Evolutionary conservation across 2,113 vertebrate species (phyloP).

Genomic region (Cryptotis parvus): DNA sequence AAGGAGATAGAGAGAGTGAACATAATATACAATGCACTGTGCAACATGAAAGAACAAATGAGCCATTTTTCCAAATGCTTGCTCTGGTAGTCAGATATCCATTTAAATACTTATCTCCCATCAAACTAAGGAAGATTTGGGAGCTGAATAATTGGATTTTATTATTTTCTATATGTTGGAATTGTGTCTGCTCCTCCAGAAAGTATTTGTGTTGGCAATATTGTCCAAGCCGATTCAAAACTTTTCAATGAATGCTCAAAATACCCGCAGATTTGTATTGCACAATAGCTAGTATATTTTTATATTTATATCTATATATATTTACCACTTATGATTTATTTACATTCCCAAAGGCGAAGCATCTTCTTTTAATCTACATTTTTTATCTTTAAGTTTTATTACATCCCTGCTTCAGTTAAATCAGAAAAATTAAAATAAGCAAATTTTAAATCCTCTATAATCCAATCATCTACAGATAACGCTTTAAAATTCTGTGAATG

Average conservation of each 20-base stretch:
- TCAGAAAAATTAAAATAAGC: slow-evolving; percentile 4
- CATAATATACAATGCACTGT: neutral
- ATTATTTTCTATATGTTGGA: neutral
- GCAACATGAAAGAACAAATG: slow-evolving; percentile 1
- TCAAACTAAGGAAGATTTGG: neutral
- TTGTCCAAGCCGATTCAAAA: slow-evolving; percentile 14
- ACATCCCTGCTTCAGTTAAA: slow-evolving; percentile 36
- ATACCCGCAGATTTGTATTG: slow-evolving; percentile 6
- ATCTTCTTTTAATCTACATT: slow-evolving; percentile 18
- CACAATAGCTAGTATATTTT: neutral
- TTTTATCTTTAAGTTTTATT: slow-evolving; percentile 28
- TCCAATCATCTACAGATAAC: neutral
- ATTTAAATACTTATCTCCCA: slow-evolving; percentile 12
- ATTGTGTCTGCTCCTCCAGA: neutral
- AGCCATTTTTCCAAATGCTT: neutral
- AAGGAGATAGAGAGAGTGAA: slow-evolving; percentile 11
- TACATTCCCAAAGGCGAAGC: slow-evolving; percentile 6
- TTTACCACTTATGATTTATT: neutral
- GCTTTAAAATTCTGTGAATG: neutral
- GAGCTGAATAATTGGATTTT: slow-evolving; percentile 16
- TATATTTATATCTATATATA: neutral
- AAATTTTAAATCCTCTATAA: neutral
- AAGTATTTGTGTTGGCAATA: neutral
- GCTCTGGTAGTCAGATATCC: slow-evolving; percentile 11
- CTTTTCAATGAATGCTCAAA: slow-evolving; percentile 40